These are phyloP conservation scores for Podarcis cretensis DNA, from an alignment of 2,113 vertebrate genomes.

Conservation along the genomic window DNA sequence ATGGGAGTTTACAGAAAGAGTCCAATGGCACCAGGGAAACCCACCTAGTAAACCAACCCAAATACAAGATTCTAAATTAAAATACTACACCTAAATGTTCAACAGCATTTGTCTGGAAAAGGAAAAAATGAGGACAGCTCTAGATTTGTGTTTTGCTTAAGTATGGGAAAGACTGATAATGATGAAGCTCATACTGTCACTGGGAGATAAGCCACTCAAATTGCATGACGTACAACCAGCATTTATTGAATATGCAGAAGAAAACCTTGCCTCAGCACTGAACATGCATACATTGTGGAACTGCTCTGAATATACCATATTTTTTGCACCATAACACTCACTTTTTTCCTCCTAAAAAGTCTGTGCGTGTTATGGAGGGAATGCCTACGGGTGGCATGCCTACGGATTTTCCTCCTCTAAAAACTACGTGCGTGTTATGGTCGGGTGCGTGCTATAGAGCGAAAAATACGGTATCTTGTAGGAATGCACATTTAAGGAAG, in stretches of 20 bases:
- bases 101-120: neutral
- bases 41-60: neutral
- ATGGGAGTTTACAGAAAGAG: neutral
- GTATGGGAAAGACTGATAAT: neutral
- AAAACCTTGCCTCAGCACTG: neutral
- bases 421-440: too few species aligned
- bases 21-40: neutral
- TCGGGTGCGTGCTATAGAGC: too few species aligned
- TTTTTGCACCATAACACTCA: too few species aligned
- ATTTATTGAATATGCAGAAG: neutral
- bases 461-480: too few species aligned
- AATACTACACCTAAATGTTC: neutral
- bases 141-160: neutral
- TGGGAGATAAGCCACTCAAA: neutral
- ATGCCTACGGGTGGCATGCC: too few species aligned
- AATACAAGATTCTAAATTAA: neutral
- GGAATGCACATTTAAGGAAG: neutral
- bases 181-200: neutral
- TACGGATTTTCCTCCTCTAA: too few species aligned
- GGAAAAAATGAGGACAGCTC: neutral
- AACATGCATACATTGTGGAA: neutral
- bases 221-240: neutral
- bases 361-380: too few species aligned
- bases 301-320: neutral
- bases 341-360: too few species aligned